Percentiles rank a stretch among this genome's conserved stretches.
Conservation (phyloP, 1,140 invertebrate genomes). For the Zelostemma sp. region DNA sequence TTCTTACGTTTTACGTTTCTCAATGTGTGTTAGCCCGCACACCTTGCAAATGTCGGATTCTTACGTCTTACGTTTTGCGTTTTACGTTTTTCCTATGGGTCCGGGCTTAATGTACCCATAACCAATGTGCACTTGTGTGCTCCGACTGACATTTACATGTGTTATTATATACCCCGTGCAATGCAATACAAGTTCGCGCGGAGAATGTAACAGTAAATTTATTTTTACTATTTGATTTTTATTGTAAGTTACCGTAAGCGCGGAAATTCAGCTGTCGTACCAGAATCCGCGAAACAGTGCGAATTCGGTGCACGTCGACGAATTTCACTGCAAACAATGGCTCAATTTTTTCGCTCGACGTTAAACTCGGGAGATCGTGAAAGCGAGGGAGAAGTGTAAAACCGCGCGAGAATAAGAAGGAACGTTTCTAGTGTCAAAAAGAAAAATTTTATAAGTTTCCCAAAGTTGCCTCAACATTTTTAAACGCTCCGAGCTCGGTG, state of each 20-base stretch:
- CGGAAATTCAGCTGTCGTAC: neutral
- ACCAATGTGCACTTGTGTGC: slow-evolving; percentile 26
- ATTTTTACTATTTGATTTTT: slow-evolving; percentile 10
- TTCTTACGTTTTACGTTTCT: no score
- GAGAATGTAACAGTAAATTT: slow-evolving; percentile 31
- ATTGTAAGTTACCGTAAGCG: slow-evolving; percentile 9
- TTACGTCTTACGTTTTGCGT: no score
- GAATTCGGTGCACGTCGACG: neutral
- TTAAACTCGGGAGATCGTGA: slow-evolving; percentile 23
- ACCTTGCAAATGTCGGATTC: neutral
- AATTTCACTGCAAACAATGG: no score
- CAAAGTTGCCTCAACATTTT: neutral
- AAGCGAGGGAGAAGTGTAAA: slow-evolving; percentile 22
- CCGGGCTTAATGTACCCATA: no score
- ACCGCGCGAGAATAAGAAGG: slow-evolving; percentile 9
- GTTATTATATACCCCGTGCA: slow-evolving; percentile 3
- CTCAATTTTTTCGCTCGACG: slow-evolving; percentile 17
- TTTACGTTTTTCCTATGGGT: no score
- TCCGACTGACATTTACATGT: slow-evolving; percentile 7
- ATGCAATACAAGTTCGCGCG: neutral
- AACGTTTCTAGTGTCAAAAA: slow-evolving; percentile 9
- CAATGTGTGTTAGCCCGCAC: no score
- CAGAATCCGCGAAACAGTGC: neutral
- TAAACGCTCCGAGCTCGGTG: neutral
- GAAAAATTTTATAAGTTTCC: slow-evolving; percentile 18